Conservation (phyloP, 1,140 invertebrate genomes). For the Coboldia fuscipes region DNA sequence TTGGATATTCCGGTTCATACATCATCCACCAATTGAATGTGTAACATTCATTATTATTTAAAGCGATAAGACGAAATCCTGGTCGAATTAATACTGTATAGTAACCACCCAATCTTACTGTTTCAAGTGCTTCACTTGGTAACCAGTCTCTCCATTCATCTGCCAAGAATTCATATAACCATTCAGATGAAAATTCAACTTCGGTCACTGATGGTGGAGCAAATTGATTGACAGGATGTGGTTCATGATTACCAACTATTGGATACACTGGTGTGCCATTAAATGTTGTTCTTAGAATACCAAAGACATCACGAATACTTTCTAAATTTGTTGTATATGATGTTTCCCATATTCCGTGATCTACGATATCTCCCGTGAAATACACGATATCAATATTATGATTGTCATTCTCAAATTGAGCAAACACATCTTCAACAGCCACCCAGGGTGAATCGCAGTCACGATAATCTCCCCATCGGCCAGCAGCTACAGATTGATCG, state of each 20-base stretch:
- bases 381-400: conserved; percentile 47
- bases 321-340: conserved; percentile 29
- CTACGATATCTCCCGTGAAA: conserved; percentile 60
- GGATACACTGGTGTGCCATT: conserved; percentile 38
- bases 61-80: conserved; percentile 41
- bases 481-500: conserved; percentile 27
- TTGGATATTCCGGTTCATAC: conserved; percentile 26
- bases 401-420: conserved; percentile 27
- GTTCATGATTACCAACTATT: conserved; percentile 67
- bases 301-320: conserved; percentile 24
- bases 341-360: conserved; percentile 60
- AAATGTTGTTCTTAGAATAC: conserved; percentile 32
- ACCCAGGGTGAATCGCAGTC: conserved; percentile 50
- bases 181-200: conserved; percentile 26
- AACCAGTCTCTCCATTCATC: conserved; percentile 42
- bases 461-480: conserved; percentile 57
- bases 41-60: conserved; percentile 5
- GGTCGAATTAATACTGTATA: conserved; percentile 37
- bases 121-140: conserved; percentile 31
- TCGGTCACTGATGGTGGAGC: conserved; percentile 26
- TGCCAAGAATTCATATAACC: conserved; percentile 38
- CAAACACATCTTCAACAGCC: conserved; percentile 34
- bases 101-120: conserved; percentile 40
- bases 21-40: conserved; percentile 4
- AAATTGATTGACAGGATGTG: conserved; percentile 53